Conservation (phyloP, 2,888 invertebrate genomes). For the Torymus texanus region DNA sequence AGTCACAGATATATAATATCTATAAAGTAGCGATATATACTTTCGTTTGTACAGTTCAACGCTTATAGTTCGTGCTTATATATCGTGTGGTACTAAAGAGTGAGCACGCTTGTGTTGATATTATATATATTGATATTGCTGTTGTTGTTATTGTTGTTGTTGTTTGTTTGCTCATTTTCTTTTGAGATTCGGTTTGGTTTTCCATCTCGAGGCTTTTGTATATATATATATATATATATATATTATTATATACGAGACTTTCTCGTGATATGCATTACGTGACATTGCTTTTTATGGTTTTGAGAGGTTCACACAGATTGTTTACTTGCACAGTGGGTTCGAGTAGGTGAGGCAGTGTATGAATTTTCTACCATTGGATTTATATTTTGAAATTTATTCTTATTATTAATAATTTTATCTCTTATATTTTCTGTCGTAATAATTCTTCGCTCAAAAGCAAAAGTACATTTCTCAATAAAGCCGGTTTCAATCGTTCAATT, state of each 20-base stretch:
- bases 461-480: too few relatives aligned
- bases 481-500: too few relatives aligned
- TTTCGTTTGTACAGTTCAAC: slow-evolving; percentile 20
- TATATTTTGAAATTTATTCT: too few relatives aligned
- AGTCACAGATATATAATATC: background rate
- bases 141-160: background rate
- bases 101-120: slow-evolving; percentile 32
- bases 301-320: slow-evolving; percentile 15
- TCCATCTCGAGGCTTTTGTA: too few relatives aligned
- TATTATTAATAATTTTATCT: too few relatives aligned
- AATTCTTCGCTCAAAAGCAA: too few relatives aligned
- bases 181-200: background rate
- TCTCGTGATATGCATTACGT: slow-evolving; percentile 22
- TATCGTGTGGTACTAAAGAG: slow-evolving; percentile 42
- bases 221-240: too few relatives aligned
- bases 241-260: slow-evolving; percentile 7
- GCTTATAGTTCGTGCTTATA: slow-evolving; percentile 39
- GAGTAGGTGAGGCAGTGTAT: background rate
- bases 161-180: slow-evolving; percentile 5
- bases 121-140: background rate
- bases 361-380: too few relatives aligned
- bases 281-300: slow-evolving; percentile 12
- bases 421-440: too few relatives aligned
- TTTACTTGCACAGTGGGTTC: background rate
- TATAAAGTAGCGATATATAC: background rate